Conservation (phyloP, 2,888 invertebrate species). For the Trissonchulus sp. region DNA sequence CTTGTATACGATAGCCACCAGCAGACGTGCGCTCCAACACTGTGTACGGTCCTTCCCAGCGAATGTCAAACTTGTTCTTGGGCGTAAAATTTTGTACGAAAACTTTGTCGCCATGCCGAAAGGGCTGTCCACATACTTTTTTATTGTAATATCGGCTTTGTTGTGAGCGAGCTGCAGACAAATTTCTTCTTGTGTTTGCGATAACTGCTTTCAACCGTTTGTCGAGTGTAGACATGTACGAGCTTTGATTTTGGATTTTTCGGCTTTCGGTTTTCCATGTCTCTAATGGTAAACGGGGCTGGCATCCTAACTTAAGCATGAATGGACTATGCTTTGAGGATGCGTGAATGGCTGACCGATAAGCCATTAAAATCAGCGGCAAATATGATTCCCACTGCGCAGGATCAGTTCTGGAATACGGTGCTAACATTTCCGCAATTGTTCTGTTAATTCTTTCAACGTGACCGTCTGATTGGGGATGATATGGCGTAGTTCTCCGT, state of each 20-base stretch:
- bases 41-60: not conserved
- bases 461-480: not conserved
- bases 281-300: too few relatives aligned
- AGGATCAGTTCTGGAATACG: not conserved
- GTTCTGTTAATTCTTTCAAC: not conserved
- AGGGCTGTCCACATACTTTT: too few relatives aligned
- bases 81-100: not conserved
- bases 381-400: not conserved
- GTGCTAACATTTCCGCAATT: not conserved
- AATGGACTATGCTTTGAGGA: too few relatives aligned
- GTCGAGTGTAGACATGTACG: too few relatives aligned
- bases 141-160: too few relatives aligned
- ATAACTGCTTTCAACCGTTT: too few relatives aligned
- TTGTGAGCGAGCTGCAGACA: too few relatives aligned
- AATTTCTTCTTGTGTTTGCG: too few relatives aligned
- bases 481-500: not conserved
- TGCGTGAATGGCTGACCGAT: too few relatives aligned
- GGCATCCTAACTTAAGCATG: too few relatives aligned
- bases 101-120: not conserved
- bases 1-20: not conserved
- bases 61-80: not conserved
- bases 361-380: conserved; percentile 14
- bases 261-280: too few relatives aligned
- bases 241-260: too few relatives aligned
- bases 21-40: not conserved